Percentiles rank a stretch among this genome's conserved stretches.
These are phyloP conservation scores for Leptoteleia sp. DNA, from an alignment of 1,140 invertebrate species.

Conservation along the genomic window DNA sequence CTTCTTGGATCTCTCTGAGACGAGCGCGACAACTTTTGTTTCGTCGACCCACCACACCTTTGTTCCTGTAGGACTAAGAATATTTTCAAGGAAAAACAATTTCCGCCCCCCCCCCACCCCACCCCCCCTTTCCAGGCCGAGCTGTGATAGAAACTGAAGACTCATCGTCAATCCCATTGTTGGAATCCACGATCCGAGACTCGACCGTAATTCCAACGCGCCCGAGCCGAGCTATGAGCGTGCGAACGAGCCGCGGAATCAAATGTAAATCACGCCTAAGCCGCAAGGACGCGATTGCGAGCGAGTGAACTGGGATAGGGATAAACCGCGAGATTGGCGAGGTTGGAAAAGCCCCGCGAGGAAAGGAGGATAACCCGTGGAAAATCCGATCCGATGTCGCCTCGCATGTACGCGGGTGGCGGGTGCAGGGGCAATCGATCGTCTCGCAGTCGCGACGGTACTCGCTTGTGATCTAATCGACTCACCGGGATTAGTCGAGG, in stretches of 20 bases:
- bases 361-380: not conserved
- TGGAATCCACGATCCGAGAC: constrained; percentile 12
- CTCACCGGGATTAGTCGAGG: constrained; percentile 1
- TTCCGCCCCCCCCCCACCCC: constrained; percentile 26
- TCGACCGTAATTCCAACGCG: constrained; percentile 22
- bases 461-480: constrained; percentile 37
- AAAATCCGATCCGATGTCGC: constrained; percentile 62
- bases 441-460: constrained; percentile 31
- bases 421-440: constrained; percentile 49
- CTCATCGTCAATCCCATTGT: constrained; percentile 20
- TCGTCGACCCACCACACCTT: constrained; percentile 50
- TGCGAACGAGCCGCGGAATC: constrained; percentile 23
- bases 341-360: not conserved
- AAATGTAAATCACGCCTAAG: constrained; percentile 21
- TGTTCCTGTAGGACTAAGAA: constrained; percentile 45
- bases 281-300: constrained; percentile 6
- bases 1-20: constrained; percentile 36
- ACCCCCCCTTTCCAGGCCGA: no score
- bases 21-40: constrained; percentile 40
- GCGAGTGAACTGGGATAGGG: constrained; percentile 6
- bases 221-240: constrained; percentile 33
- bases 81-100: constrained; percentile 48
- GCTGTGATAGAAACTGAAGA: constrained; percentile 44
- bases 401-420: constrained; percentile 49
- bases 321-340: no score